A percentile compares a stretch with the other conserved stretches of the same genome.
phyloP scores from a whole-genome alignment of 1,140 invertebrate species.

The Oreohelix idahoensis region DNA sequence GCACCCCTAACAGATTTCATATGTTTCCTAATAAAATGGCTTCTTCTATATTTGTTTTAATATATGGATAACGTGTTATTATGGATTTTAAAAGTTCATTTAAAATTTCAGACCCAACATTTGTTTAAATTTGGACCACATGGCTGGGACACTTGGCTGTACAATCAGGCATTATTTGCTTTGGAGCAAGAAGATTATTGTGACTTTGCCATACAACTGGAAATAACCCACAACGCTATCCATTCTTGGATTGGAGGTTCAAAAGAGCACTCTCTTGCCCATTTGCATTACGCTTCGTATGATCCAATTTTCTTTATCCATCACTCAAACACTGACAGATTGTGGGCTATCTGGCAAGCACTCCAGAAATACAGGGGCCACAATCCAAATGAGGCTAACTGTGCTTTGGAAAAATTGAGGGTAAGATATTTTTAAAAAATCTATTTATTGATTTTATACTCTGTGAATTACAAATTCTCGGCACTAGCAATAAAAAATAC shows the following conservation, averaged over 20 bases:
- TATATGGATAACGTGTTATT: too few species aligned
- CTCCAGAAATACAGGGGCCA: conserved; percentile 47
- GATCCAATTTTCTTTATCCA: conserved; percentile 46
- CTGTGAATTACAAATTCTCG: too few species aligned
- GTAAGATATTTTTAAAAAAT: not conserved
- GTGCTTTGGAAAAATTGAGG: conserved; percentile 47
- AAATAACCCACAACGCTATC: conserved; percentile 45
- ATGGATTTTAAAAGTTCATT: too few species aligned
- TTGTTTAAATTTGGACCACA: not conserved
- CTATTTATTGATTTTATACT: too few species aligned
- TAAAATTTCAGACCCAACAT: not conserved
- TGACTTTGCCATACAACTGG: conserved; percentile 46
- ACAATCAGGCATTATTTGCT: conserved; percentile 44
- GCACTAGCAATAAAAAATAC: too few species aligned
- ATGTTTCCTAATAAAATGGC: too few species aligned
- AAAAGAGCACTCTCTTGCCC: conserved; percentile 41
- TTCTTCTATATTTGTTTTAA: too few species aligned
- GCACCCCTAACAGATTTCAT: too few species aligned
- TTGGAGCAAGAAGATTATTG: conserved; percentile 53
- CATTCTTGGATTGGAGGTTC: conserved; percentile 47
- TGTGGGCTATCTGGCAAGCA: conserved; percentile 49
- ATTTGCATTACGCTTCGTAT: conserved; percentile 50
- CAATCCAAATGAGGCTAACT: conserved; percentile 43
- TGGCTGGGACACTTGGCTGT: conserved; percentile 45
- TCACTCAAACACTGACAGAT: conserved; percentile 44